These are phyloP conservation scores for Lordiphosa andalusiaca DNA, from an alignment of 2,888 invertebrate genomes.

Conservation along the genomic window DNA sequence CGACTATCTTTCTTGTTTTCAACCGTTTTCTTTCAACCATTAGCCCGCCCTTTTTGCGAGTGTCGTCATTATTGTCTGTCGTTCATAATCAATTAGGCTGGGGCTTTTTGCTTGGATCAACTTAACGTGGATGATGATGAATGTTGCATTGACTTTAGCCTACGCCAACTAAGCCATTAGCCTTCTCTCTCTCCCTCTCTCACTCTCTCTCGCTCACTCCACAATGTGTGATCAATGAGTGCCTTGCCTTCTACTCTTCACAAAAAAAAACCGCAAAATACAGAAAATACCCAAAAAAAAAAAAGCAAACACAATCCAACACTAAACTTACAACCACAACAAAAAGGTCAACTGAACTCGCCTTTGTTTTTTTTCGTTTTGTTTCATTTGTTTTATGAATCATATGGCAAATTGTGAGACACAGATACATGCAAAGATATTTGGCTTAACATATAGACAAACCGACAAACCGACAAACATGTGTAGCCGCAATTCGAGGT, in stretches of 20 bases:
- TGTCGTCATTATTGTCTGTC: no score
- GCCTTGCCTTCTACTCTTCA: not conserved
- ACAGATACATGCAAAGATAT: slow-evolving; percentile 7
- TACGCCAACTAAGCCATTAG: not conserved
- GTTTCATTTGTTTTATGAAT: slow-evolving; percentile 39
- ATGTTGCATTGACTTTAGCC: no score
- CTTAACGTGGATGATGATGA: no score
- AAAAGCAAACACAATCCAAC: not conserved
- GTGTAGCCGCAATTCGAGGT: slow-evolving; percentile 40
- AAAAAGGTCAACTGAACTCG: slow-evolving; percentile 48
- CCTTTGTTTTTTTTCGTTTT: slow-evolving; percentile 42
- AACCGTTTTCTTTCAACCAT: no score
- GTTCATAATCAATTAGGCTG: no score
- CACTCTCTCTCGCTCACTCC: no score
- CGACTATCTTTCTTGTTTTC: no score
- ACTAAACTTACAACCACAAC: slow-evolving; percentile 23
- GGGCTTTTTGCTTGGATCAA: no score
- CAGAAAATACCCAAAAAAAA: not conserved
- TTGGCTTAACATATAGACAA: slow-evolving; percentile 9
- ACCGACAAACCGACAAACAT: slow-evolving; percentile 31
- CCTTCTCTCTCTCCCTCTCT: slow-evolving; percentile 2
- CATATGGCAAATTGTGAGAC: slow-evolving; percentile 37
- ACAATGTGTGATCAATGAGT: not conserved
- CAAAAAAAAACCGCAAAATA: not conserved
- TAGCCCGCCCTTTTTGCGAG: no score